Percentiles rank a stretch among this genome's conserved stretches.
Conservation (phyloP, 2,888 invertebrate genomes). For the Eurytoma adleriae region DNA sequence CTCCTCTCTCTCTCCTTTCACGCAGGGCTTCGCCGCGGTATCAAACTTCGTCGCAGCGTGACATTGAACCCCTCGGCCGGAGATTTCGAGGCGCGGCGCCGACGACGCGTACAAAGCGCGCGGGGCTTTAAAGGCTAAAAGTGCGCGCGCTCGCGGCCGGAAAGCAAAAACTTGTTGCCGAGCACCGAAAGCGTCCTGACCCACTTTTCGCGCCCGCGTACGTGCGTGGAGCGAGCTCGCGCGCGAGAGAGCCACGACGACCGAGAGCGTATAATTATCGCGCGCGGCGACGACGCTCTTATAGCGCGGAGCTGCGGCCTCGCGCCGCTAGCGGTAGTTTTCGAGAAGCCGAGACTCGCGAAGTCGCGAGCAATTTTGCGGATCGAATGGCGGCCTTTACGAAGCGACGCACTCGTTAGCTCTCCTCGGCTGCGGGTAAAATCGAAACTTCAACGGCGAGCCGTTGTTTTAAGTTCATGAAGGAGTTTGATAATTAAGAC, state of each 20-base stretch:
- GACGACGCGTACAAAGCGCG: neutral
- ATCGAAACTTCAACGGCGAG: too few relatives aligned
- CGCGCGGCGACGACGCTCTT: neutral
- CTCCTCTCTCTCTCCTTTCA: neutral
- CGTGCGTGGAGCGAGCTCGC: neutral
- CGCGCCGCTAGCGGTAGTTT: neutral
- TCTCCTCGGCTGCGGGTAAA: too few relatives aligned
- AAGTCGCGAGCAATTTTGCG: too few relatives aligned
- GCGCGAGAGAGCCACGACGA: too few relatives aligned
- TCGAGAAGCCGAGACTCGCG: too few relatives aligned
- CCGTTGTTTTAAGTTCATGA: too few relatives aligned
- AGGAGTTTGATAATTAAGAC: too few relatives aligned
- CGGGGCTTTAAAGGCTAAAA: slow-evolving; percentile 39
- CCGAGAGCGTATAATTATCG: neutral
- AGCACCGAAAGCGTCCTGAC: slow-evolving; percentile 46
- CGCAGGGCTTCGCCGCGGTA: neutral
- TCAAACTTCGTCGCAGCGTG: slow-evolving; percentile 25
- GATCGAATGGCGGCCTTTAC: too few relatives aligned
- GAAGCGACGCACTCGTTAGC: too few relatives aligned
- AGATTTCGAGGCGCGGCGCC: neutral
- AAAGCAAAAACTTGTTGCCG: slow-evolving; percentile 54
- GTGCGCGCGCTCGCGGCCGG: slow-evolving; percentile 15
- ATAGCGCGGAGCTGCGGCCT: neutral
- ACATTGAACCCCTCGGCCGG: slow-evolving; percentile 38
- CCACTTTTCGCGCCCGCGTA: slow-evolving; percentile 20